phyloP scores from a whole-genome alignment of 2,888 invertebrate genomes.

The Cantharis rufa region DNA sequence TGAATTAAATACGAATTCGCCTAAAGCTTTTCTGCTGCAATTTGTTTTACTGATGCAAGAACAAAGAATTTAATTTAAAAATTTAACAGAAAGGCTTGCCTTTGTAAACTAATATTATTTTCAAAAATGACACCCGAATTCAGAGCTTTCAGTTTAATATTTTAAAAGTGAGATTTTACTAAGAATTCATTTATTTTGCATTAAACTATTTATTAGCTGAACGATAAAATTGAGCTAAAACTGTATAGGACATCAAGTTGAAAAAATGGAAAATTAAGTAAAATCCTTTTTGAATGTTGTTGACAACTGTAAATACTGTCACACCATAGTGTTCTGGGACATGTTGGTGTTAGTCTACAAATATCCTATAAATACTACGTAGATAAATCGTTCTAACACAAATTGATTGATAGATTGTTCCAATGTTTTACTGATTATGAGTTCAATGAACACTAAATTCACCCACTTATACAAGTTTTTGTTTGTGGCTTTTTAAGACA shows the following conservation, averaged over 20 bases:
- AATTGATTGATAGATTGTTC: conserved; percentile 4
- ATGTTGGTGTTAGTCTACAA: background rate
- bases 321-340: background rate
- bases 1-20: background rate
- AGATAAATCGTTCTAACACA: conserved; percentile 1
- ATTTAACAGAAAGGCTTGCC: background rate
- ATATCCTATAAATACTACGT: background rate
- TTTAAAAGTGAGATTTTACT: too few relatives aligned
- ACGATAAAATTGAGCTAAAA: background rate
- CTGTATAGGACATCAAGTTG: background rate
- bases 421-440: conserved; percentile 3
- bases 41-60: background rate
- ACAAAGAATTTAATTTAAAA: background rate
- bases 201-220: background rate
- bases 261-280: background rate
- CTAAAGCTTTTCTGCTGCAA: background rate
- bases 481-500: background rate
- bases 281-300: background rate
- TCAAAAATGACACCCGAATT: background rate
- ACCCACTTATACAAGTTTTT: conserved; percentile 1
- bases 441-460: conserved; percentile 4
- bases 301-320: background rate
- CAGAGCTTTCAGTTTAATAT: background rate
- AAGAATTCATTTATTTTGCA: too few relatives aligned
- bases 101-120: background rate